These are phyloP conservation scores for Colistium nudipinnis DNA, from an alignment of 2,113 vertebrate genomes.

Conservation along the genomic window DNA sequence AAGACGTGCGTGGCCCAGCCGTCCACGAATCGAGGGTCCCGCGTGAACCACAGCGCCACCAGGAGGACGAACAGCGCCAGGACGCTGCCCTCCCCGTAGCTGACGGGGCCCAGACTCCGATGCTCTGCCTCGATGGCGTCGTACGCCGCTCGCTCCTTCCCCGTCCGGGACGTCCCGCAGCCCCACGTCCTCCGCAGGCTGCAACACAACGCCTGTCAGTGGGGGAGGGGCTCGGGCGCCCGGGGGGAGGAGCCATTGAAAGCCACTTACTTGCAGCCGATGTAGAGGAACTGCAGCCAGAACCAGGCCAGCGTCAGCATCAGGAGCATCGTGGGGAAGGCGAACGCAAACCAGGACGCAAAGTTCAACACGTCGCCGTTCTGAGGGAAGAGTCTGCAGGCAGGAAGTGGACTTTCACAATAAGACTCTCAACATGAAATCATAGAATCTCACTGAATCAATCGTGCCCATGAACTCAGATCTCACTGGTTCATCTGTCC, in stretches of 20 bases:
- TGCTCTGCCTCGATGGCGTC: constrained; percentile 84
- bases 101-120: constrained; percentile 84
- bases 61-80: constrained; percentile 87
- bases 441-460: neutral
- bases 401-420: constrained; percentile 1
- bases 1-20: constrained; percentile 89
- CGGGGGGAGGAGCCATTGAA: neutral
- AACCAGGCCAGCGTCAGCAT: constrained; percentile 91
- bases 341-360: constrained; percentile 93
- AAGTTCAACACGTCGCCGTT: constrained; percentile 91
- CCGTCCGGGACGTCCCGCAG: constrained; percentile 70
- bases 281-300: constrained; percentile 88
- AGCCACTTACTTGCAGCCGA: constrained; percentile 87
- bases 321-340: constrained; percentile 93
- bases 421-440: neutral
- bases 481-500: constrained; percentile 95
- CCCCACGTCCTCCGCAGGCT: constrained; percentile 87
- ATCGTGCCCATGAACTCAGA: neutral
- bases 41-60: constrained; percentile 91
- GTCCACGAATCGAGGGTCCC: constrained; percentile 90
- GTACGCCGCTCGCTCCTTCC: constrained; percentile 82
- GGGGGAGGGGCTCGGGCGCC: neutral
- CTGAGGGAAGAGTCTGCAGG: constrained; percentile 86
- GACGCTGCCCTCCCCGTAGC: constrained; percentile 87
- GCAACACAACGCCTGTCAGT: neutral